Conservation (phyloP, 2,113 vertebrate species). For the Tragulus kanchil region DNA sequence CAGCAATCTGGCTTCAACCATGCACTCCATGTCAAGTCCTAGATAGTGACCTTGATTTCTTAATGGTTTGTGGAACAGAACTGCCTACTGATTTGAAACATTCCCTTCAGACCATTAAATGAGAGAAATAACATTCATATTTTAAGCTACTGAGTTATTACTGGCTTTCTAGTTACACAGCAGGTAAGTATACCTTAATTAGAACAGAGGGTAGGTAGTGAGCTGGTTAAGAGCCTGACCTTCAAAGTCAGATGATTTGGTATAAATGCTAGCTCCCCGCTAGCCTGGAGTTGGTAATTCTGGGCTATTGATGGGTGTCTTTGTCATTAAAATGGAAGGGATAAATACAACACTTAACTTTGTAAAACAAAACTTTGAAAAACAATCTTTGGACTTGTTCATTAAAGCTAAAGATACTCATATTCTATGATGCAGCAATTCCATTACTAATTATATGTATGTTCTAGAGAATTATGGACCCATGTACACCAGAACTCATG, state of each 20-base stretch:
- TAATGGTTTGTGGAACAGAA: neutral
- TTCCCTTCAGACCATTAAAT: neutral
- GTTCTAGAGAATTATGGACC: neutral
- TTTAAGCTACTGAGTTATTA: slow-evolving; percentile 8
- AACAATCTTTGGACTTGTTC: neutral
- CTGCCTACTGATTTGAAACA: neutral
- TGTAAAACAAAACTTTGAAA: neutral
- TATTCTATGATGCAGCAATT: neutral
- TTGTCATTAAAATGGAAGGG: neutral
- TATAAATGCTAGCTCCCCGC: neutral
- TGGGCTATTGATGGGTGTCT: neutral
- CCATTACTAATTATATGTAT: neutral
- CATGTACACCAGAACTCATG: neutral
- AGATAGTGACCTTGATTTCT: neutral
- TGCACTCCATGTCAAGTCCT: neutral
- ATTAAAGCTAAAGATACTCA: slow-evolving; percentile 17
- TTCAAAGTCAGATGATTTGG: slow-evolving; percentile 1
- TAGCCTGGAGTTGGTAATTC: neutral
- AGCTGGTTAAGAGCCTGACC: neutral
- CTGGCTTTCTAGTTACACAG: slow-evolving; percentile 9
- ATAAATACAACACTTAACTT: neutral
- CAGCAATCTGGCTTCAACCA: neutral
- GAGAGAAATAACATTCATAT: neutral
- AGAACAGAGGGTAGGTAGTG: neutral
- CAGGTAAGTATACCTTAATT: slow-evolving; percentile 6